Conservation (phyloP, 1,140 invertebrate species). For the Drosophila trapezifrons region DNA sequence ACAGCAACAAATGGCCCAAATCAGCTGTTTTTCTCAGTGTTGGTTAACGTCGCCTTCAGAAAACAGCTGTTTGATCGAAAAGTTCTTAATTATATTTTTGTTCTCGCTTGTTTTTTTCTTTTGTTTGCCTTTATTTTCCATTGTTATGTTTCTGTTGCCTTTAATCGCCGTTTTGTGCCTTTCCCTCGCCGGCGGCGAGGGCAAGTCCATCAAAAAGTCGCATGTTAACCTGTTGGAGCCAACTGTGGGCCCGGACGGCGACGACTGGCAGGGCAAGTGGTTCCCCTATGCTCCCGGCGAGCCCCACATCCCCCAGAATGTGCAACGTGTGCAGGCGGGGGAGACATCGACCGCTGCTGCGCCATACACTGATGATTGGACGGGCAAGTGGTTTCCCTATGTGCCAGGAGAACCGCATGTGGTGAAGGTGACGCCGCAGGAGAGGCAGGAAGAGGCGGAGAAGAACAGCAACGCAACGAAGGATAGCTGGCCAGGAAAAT, state of each 20-base stretch:
- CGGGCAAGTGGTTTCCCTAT: slow-evolving; percentile 27
- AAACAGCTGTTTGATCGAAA: slow-evolving; percentile 49
- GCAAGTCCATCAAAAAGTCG: slow-evolving; percentile 66
- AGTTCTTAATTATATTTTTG: slow-evolving; percentile 50
- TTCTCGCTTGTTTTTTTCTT: slow-evolving; percentile 42
- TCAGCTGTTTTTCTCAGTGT: slow-evolving; percentile 26
- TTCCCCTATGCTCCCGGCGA: slow-evolving; percentile 63
- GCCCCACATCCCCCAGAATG: slow-evolving; percentile 5
- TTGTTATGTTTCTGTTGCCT: slow-evolving; percentile 39
- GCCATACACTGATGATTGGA: neutral
- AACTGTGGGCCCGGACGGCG: slow-evolving; percentile 2
- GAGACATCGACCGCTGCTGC: neutral
- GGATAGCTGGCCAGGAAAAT: slow-evolving; percentile 59
- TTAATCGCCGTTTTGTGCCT: slow-evolving; percentile 30
- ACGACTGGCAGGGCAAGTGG: slow-evolving; percentile 23
- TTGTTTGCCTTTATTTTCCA: slow-evolving; percentile 40
- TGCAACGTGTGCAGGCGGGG: neutral
- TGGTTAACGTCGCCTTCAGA: slow-evolving; percentile 25
- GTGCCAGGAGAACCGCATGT: slow-evolving; percentile 8
- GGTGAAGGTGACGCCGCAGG: neutral
- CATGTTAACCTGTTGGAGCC: slow-evolving; percentile 42
- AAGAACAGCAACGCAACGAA: neutral
- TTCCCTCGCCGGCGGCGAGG: slow-evolving; percentile 13
- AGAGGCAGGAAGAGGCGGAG: neutral
- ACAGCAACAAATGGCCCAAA: slow-evolving; percentile 1